These are phyloP conservation scores for Odontamblyopus lacepedii DNA, from an alignment of 2,797 vertebrate species.

Conservation along the genomic window DNA sequence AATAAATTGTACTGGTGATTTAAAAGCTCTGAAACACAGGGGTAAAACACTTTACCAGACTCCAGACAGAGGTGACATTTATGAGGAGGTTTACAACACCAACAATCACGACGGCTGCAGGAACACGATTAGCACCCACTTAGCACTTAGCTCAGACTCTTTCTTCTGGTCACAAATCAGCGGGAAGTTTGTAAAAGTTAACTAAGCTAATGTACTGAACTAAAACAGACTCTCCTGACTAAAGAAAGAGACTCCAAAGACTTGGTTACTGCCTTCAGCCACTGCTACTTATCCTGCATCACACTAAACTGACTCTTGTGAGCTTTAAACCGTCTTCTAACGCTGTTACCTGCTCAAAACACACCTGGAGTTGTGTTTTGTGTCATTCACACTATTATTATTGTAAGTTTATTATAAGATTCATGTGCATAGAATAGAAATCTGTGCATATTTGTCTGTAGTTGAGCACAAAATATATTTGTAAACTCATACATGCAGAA, in stretches of 20 bases:
- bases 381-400: too few relatives aligned
- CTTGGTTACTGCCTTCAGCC: background rate
- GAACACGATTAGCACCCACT: conserved; percentile 72
- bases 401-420: too few relatives aligned
- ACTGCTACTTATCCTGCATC: too few relatives aligned
- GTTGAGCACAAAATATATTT: too few relatives aligned
- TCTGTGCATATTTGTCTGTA: too few relatives aligned
- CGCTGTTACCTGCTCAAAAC: too few relatives aligned
- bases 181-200: background rate
- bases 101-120: conserved; percentile 51
- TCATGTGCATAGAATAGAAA: too few relatives aligned
- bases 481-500: too few relatives aligned
- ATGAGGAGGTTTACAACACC: conserved; percentile 70
- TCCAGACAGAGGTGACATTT: conserved; percentile 64
- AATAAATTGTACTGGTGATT: background rate
- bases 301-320: too few relatives aligned
- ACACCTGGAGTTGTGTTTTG: too few relatives aligned
- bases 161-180: conserved; percentile 6
- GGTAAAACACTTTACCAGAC: conserved; percentile 34
- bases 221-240: too few relatives aligned
- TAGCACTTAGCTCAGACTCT: conserved; percentile 55
- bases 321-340: too few relatives aligned
- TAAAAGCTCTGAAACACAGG: background rate
- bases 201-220: background rate
- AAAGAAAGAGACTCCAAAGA: background rate